Conservation (phyloP, 2,797 vertebrate species). For the Knipowitschia caucasica region DNA sequence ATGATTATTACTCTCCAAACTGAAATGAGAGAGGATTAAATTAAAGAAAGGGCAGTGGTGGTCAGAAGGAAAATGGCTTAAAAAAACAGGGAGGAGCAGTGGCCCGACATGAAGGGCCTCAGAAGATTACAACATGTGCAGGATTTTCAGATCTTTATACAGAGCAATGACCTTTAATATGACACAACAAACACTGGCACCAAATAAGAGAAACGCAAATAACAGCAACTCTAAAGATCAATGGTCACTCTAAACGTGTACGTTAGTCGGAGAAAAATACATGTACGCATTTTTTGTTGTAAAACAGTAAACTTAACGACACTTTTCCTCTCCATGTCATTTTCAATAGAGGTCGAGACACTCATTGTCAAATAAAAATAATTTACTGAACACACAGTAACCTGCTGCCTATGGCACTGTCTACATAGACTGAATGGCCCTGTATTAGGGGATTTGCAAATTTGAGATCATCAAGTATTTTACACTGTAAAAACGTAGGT, state of each 20-base stretch:
- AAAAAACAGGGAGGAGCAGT: slow-evolving; percentile 48
- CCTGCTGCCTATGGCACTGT: too few species aligned
- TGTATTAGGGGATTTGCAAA: too few species aligned
- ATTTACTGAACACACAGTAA: too few species aligned
- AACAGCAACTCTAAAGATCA: not conserved
- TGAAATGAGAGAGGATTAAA: slow-evolving; percentile 27
- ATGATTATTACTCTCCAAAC: slow-evolving; percentile 58
- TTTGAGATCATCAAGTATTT: too few species aligned
- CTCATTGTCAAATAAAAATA: too few species aligned
- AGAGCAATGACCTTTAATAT: slow-evolving; percentile 28
- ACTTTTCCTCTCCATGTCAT: too few species aligned
- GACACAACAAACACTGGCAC: slow-evolving; percentile 14
- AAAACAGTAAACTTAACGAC: too few species aligned
- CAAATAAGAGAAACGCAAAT: not conserved
- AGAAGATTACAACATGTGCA: slow-evolving; percentile 37
- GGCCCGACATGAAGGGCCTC: slow-evolving; percentile 36
- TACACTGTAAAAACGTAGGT: too few species aligned
- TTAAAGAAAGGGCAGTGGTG: slow-evolving; percentile 44
- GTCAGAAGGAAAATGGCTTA: slow-evolving; percentile 56
- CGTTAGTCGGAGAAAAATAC: too few species aligned
- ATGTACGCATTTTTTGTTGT: too few species aligned
- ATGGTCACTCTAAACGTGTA: not conserved
- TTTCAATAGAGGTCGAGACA: too few species aligned
- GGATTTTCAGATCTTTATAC: slow-evolving; percentile 47
- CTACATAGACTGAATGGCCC: too few species aligned